Conservation (phyloP, 2,113 vertebrate genomes). For the Psilopsiagon aurifrons region DNA sequence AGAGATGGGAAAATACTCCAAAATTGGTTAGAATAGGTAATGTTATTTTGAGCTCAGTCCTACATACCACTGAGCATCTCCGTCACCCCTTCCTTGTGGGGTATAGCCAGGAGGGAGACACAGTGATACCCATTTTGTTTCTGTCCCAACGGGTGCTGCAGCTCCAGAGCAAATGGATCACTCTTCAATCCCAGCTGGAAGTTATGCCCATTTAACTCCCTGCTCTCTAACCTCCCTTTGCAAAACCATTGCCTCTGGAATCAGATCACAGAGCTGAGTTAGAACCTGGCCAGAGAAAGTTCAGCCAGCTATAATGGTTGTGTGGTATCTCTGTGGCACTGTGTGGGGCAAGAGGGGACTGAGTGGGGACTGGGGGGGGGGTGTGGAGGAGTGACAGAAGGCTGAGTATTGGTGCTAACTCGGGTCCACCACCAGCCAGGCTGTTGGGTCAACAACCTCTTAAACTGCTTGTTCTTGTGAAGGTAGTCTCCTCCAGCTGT, state of each 20-base stretch:
- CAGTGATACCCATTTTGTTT: background rate
- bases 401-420: background rate
- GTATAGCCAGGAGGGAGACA: background rate
- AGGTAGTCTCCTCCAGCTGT: background rate
- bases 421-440: accelerated
- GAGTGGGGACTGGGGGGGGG: too few relatives aligned
- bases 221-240: background rate
- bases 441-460: background rate
- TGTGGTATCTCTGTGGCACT: accelerated
- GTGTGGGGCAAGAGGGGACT: background rate
- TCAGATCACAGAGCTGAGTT: background rate
- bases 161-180: background rate
- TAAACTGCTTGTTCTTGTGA: background rate
- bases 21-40: background rate
- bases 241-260: background rate
- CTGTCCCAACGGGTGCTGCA: background rate
- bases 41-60: background rate
- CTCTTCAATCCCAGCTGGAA: background rate
- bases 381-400: background rate
- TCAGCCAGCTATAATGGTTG: accelerated
- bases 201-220: background rate
- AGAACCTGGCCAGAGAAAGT: background rate
- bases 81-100: background rate
- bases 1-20: slow-evolving; percentile 7
- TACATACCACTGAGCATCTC: background rate